Conservation (phyloP, 2,797 vertebrate species). For the Falco concolor region DNA sequence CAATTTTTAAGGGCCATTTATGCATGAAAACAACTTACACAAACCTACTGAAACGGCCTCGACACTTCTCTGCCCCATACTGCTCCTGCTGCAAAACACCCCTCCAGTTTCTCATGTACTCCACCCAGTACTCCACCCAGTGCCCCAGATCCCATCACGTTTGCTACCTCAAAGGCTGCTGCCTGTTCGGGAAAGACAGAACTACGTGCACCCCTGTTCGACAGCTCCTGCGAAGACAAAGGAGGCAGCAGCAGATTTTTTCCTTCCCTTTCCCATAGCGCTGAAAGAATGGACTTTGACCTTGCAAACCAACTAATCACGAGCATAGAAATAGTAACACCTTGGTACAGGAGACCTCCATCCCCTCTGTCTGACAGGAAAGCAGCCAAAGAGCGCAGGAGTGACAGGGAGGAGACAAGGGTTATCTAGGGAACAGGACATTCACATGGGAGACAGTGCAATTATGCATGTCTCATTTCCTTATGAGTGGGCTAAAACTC, state of each 20-base stretch:
- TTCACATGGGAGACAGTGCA: not conserved
- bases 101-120: accelerated
- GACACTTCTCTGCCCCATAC: accelerated
- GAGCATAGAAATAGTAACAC: not conserved
- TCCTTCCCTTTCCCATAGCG: not conserved
- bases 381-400: not conserved
- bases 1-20: not conserved
- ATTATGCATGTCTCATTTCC: not conserved
- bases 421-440: not conserved
- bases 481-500: not conserved
- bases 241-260: not conserved
- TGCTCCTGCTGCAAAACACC: not conserved
- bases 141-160: accelerated
- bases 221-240: not conserved
- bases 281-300: not conserved
- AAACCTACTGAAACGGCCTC: not conserved
- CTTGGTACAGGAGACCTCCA: accelerated
- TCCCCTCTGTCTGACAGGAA: not conserved
- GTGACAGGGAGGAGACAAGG: not conserved
- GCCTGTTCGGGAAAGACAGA: not conserved
- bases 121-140: not conserved
- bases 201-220: accelerated
- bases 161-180: not conserved
- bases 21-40: not conserved
- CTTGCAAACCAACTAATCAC: not conserved